Evolutionary conservation across 2,888 invertebrate species (phyloP).

Genomic region (Cheilosia vernalis): DNA sequence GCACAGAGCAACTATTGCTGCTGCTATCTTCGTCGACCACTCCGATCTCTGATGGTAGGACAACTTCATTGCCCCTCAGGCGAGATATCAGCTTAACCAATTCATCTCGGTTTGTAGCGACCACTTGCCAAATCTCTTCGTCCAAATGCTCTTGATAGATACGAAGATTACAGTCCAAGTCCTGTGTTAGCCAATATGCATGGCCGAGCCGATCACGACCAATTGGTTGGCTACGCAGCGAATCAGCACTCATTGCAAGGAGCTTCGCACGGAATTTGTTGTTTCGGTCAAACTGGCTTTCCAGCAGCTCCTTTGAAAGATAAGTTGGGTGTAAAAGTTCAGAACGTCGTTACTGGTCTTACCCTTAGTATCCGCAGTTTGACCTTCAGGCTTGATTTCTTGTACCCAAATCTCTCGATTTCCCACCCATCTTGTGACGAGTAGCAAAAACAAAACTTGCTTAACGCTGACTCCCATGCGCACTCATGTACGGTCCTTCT

Average conservation of each 20-base stretch:
- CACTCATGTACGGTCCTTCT: constrained; percentile 92
- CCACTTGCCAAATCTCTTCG: constrained; percentile 97
- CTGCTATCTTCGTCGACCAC: constrained; percentile 88
- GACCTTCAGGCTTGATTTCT: constrained; percentile 93
- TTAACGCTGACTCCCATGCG: constrained; percentile 94
- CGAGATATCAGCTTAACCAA: constrained; percentile 91
- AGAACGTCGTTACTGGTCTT: constrained; percentile 77
- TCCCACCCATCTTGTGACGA: constrained; percentile 97
- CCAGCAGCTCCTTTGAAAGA: constrained; percentile 86
- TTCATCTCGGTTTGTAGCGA: constrained; percentile 93
- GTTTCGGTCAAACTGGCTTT: constrained; percentile 97
- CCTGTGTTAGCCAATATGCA: constrained; percentile 96
- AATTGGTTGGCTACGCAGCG: constrained; percentile 93
- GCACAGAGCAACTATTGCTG: constrained; percentile 83
- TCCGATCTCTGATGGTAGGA: constrained; percentile 85
- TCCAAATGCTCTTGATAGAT: constrained; percentile 98
- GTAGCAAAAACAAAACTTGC: constrained; percentile 95
- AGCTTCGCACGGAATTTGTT: constrained; percentile 95
- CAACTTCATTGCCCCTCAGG: constrained; percentile 89
- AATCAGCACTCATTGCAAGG: constrained; percentile 90
- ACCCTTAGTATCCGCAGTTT: constrained; percentile 96
- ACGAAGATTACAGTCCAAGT: constrained; percentile 93
- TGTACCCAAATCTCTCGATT: constrained; percentile 97
- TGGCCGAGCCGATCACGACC: constrained; percentile 96
- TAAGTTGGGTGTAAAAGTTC: background rate